Base-by-base conservation (phyloP, 1,140 invertebrate species). In the Leptinotarsa undecemlineata region DNA sequence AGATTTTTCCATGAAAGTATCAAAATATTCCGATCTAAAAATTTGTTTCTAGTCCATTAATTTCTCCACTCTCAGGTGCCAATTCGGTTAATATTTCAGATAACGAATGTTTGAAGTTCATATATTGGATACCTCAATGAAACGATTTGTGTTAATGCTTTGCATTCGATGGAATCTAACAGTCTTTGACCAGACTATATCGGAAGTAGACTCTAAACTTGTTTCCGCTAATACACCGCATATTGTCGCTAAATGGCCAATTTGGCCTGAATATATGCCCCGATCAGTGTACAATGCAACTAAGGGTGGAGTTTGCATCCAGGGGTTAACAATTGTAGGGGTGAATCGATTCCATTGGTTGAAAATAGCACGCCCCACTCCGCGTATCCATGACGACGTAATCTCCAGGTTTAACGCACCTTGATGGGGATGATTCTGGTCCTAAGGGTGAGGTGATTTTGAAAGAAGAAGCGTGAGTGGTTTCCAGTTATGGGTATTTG, bases 221-320 rank as follows among this genome's bases (percentile, higher is more conserved):
- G n/a, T 71, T 79, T 81, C 78, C 79, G 15, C 64, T 76, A 78
- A 76, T 81, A 81, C 74, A 81, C 79, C 79, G 75, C 79, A 81
- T 79, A 81, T 81, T 81, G 79, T 81, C 79, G 76, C 71, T 81
- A 81, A 81, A 81, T 78, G 78, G 76, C 72, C 79, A 81, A 81
- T 81, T 81, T 81, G 60, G 62, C 62, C 71, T 64, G 62, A 72
- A 77, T 74, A 78, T 79, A 76, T 74, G 26, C 70, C 74, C 71
- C 71, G 71, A 72, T 72, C 71, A 72, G 71, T 63, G 21, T 72
- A 72, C 71, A 72, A 72, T 72, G 61, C 71, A 72, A 64, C 71
- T 64, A 47, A 48, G 71, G 71, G 71, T 72, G 71, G 71, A 72
- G 71, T 72, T 72, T 72, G 33, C 71, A 64, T 64, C 62, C 71